Evolutionary conservation across 1,140 invertebrate genomes (phyloP), one percentile per base, ranked within the genome.

Genomic region (Trialeurodes vaporariorum): DNA sequence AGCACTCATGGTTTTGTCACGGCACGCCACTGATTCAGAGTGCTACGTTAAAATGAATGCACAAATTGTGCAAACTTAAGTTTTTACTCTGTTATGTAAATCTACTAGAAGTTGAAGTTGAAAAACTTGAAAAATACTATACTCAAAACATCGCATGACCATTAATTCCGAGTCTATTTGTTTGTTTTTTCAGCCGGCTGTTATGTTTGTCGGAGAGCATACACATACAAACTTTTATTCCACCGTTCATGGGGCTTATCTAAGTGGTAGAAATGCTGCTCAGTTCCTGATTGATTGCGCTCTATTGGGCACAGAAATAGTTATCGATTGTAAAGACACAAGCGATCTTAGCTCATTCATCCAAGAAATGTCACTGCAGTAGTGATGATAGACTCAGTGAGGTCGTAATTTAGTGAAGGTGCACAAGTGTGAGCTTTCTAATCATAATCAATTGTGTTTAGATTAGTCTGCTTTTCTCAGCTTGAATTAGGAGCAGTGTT

Each of bases 161-260:
- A 24, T 40, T n/a, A n/a, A n/a, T n/a, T n/a, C n/a, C n/a, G n/a
- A n/a, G n/a, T n/a, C n/a, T 49, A 49, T 9, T 71, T 63, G 67
- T 1, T 49, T 49, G 60, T 58, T 71, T 66, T 79, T 80, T 25
- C 78, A 93, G 89, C 89, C 90, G 66, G 81, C 83, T n/a, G 76
- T 94, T 67, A 78, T 93, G 67, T 96, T 96, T 83, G 94, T 93
- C 69, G 94, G 94, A 23, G 94, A 97, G 81, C 94, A 96, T 70
- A 96, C 93, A 2, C 94, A 97, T 80, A 88, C 88, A 73, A 90
- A 86, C 74, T 96, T 95, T 77, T 97, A 95, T 77, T 96, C 93
- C 24, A 97, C 94, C 2, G 93, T 93, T 25, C 94, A 97, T 76
- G 94, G 94, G 12, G 94, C 94, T 2, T 94, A 93, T 75, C 79